Evolutionary conservation across 2,888 invertebrate genomes (phyloP).

Genomic region (Hedya salicella): DNA sequence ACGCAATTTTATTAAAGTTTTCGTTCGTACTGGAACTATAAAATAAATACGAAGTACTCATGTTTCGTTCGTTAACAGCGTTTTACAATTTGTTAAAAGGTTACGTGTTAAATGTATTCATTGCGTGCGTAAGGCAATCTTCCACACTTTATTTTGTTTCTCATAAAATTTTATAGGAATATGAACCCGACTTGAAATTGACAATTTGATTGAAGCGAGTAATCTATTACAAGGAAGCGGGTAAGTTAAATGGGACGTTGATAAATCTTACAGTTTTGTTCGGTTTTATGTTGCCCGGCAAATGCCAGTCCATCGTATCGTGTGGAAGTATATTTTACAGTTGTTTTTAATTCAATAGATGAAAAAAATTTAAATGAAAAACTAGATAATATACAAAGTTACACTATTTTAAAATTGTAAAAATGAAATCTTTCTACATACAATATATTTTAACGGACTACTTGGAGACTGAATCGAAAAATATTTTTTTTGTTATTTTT

Average conservation of each 20-base stretch:
- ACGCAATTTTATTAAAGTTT: neutral
- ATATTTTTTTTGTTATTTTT: too few relatives aligned
- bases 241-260: slow-evolving; percentile 34
- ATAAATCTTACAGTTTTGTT: slow-evolving; percentile 31
- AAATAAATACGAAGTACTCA: too few relatives aligned
- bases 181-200: slow-evolving; percentile 6
- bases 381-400: too few relatives aligned
- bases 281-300: slow-evolving; percentile 11
- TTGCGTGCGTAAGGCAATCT: too few relatives aligned
- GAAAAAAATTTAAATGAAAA: too few relatives aligned
- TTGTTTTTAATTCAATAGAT: neutral
- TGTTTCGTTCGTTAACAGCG: too few relatives aligned
- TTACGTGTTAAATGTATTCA: too few relatives aligned
- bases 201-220: slow-evolving; percentile 26
- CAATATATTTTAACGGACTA: too few relatives aligned
- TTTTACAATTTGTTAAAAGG: too few relatives aligned
- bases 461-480: too few relatives aligned
- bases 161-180: neutral
- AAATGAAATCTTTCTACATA: too few relatives aligned
- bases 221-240: slow-evolving; percentile 15
- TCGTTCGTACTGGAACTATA: neutral
- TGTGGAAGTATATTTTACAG: neutral
- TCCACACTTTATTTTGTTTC: neutral
- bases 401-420: too few relatives aligned
- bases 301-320: slow-evolving; percentile 19